Evolutionary conservation across 2,797 vertebrate genomes (phyloP), one percentile per base, ranked within the genome.

Genomic region (Chrysocyon brachyurus): DNA sequence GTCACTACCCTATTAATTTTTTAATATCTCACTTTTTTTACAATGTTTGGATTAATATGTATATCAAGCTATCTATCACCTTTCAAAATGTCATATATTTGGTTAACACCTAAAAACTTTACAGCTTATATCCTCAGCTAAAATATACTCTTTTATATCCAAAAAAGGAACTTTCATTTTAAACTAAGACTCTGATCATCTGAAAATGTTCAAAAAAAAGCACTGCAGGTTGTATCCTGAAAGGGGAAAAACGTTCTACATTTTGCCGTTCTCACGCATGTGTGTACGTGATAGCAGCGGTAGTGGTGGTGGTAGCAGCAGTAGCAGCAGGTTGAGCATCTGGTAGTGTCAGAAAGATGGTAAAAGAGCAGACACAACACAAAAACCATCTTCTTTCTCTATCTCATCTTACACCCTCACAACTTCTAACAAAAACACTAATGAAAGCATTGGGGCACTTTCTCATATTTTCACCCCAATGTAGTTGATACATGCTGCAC

Each of bases 351-450:
- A 90, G 33, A 75, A 81, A 77, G 56, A 87, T 2, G 33, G 21
- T n/a, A 49, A 57, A 64, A 61, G 15, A 57, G 61, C 64, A 96
- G 79, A 91, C 75, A 61, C 22, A 36, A 31, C 9, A 24, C 26
- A 63, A 92, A 72, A 94, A 90, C 49, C 56, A 3, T 70, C 75
- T 95, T 91, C 33, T 86, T 92, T 83, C 28, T 85, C 59, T 70
- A 0, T 63, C 36, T 90, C 26, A 77, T 79, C 87, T 87, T 73
- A 70, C 14, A 90, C 52, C 10, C 22, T 49, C 28, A 78, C 46
- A 63, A 78, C 72, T 88, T 82, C 36, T 70, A 93, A 92, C 95
- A 82, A 94, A 96, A 96, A 73, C 26, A 33, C 57, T 95, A 82
- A 88, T 79, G 75, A 97, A 97, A 82, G 66, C 84, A 24, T 17